Evolutionary conservation across 2,888 invertebrate species (phyloP).

Genomic region (Meta bourneti): DNA sequence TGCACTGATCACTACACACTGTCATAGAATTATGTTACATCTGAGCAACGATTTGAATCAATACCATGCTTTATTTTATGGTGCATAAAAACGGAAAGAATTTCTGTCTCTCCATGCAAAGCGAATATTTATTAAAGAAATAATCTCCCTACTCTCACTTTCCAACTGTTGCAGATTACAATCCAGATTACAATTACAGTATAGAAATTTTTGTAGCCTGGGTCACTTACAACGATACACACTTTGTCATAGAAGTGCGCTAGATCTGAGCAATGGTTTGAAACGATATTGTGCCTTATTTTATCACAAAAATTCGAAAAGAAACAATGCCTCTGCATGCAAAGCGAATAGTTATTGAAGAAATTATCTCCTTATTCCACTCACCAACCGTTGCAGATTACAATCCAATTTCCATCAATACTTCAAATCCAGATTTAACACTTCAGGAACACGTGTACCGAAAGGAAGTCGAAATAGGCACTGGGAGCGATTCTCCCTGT

Average conservation of each 20-base stretch:
- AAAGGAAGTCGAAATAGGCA: neutral
- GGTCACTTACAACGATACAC: no score
- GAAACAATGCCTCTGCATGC: neutral
- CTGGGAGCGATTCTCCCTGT: neutral
- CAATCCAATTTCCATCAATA: constrained; percentile 33
- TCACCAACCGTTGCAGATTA: constrained; percentile 8
- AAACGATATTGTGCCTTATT: neutral
- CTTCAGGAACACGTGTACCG: constrained; percentile 11
- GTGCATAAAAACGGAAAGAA: neutral
- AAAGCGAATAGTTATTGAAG: neutral
- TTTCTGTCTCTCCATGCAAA: neutral
- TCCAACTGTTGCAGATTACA: constrained; percentile 19
- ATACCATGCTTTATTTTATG: neutral
- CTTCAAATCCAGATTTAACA: constrained; percentile 15
- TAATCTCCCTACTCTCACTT: neutral
- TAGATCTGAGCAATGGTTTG: neutral
- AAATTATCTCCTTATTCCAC: neutral
- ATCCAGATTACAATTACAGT: constrained; percentile 33
- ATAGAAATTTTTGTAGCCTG: no score
- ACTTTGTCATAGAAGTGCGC: no score
- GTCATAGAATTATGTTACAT: no score
- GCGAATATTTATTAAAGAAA: neutral
- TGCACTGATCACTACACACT: no score
- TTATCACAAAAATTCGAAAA: neutral
- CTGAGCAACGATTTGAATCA: neutral